Base-by-base conservation (phyloP, 2,888 invertebrate genomes). In the Seladonia tumulorum region DNA sequence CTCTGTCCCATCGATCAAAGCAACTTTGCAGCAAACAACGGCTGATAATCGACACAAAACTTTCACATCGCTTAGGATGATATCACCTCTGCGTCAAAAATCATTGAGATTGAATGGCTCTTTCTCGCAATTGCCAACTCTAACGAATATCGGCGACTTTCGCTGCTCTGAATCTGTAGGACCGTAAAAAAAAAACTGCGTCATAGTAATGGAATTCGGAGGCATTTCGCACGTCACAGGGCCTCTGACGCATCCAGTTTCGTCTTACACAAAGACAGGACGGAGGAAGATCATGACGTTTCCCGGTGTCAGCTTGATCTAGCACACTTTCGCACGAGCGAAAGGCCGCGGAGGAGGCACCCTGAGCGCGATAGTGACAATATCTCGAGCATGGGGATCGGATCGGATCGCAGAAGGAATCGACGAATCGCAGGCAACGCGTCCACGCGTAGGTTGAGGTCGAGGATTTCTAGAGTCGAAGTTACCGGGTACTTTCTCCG, bases 401-500 rank as follows among this genome's bases (percentile, higher is more conserved):
- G 35, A 68, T 18, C 18, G 47, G 74, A 60, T 74, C 35, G 39
- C 53, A n/a, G 10, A 53, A 10, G 53, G 53, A 53, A 53, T 29
- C n/a, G 57, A 25, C 8, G 29, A 35, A 74, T 53, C 74, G 14
- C 25, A 53, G 22, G 22, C 12, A 57, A 49, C 60, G 53, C 42
- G 57, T 76, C n/a, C 39, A 60, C 53, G 57, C 82, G 82, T 86
- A 86, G 81, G 79, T 35, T 87, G 87, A 85, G 74, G 77, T 78
- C 81, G 86, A 89, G 85, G 76, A 88, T 89, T 89, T 90, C 87
- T 90, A 89, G 68, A 82, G 66, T 49, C 82, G 10, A 89, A 81
- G 88, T 89, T 82, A 29, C 47, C 63, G 5, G 82, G 45, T 89
- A 90, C 90, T 90, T 90, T 90, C 90, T 90, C 90, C 85, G 80